These are phyloP conservation scores for Dryobota labecula DNA, from an alignment of 2,888 invertebrate species.

Conservation along the genomic window DNA sequence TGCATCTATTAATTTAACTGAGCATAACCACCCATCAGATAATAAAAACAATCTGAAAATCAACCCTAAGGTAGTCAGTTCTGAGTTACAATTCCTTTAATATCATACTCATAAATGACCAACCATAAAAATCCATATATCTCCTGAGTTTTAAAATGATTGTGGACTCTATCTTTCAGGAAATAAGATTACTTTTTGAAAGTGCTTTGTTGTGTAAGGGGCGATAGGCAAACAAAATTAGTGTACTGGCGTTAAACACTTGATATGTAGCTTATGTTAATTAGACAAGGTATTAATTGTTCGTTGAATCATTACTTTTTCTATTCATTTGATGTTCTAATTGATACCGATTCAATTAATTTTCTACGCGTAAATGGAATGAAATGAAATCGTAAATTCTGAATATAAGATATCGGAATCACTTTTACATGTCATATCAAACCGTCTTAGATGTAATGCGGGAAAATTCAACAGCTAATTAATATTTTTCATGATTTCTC, in stretches of 20 bases:
- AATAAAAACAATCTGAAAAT: constrained; percentile 25
- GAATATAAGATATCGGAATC: too few species aligned
- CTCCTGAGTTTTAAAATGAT: constrained; percentile 33
- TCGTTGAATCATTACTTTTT: constrained; percentile 49
- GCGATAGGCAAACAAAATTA: constrained; percentile 61
- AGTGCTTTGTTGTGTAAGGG: constrained; percentile 19
- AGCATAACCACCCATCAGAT: constrained; percentile 65
- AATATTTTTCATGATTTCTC: too few species aligned
- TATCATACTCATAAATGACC: constrained; percentile 40
- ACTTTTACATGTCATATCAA: too few species aligned
- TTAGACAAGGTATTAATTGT: constrained; percentile 61
- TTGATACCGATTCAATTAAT: neutral
- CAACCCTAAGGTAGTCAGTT: constrained; percentile 8
- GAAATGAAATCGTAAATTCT: too few species aligned
- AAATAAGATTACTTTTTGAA: neutral
- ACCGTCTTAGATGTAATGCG: too few species aligned
- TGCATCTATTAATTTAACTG: constrained; percentile 66
- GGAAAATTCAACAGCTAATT: too few species aligned
- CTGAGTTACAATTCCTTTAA: constrained; percentile 46
- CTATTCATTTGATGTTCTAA: constrained; percentile 14
- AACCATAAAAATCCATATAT: constrained; percentile 64
- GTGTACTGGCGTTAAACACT: constrained; percentile 71
- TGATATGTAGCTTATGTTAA: constrained; percentile 69
- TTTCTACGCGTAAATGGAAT: neutral
- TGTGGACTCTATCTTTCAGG: constrained; percentile 22